These are phyloP conservation scores for Syngnathus typhle DNA, from an alignment of 2,113 vertebrate species.

Conservation along the genomic window DNA sequence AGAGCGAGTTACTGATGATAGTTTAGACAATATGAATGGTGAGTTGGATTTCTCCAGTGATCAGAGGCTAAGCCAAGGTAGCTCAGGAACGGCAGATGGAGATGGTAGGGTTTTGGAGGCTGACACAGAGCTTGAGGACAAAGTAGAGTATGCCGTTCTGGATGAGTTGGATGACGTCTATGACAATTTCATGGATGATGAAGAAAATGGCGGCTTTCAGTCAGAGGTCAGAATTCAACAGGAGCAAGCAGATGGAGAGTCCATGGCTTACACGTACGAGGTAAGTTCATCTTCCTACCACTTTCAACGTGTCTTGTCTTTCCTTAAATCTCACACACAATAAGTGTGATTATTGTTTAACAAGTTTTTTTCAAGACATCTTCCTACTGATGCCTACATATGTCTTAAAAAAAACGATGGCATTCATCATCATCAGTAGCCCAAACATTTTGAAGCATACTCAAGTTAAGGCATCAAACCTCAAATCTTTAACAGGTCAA, in stretches of 20 bases:
- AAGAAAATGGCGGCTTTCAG: conserved; percentile 82
- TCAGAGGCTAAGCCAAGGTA: conserved; percentile 58
- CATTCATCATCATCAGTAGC: neutral
- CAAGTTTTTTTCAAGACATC: neutral
- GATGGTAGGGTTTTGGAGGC: conserved; percentile 75
- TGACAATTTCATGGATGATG: conserved; percentile 92
- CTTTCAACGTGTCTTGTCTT: neutral
- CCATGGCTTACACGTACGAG: conserved; percentile 86
- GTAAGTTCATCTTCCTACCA: conserved; percentile 66
- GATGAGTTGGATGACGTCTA: conserved; percentile 96
- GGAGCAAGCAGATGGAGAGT: conserved; percentile 87
- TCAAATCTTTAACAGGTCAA: neutral
- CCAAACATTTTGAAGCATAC: too few relatives aligned
- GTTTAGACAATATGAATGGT: conserved; percentile 78
- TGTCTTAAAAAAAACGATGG: neutral
- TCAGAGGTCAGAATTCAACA: conserved; percentile 89
- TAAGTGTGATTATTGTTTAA: neutral
- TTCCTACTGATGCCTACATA: neutral
- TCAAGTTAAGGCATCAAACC: neutral
- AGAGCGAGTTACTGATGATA: conserved; percentile 67
- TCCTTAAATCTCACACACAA: neutral
- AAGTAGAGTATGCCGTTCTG: conserved; percentile 96
- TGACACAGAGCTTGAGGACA: conserved; percentile 88
- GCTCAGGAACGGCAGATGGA: conserved; percentile 61
- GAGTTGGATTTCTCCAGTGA: conserved; percentile 79